A percentile compares a stretch with the other conserved stretches of the same genome.
Conservation (phyloP, 2,888 invertebrate genomes). For the Dexiosoma caninum region DNA sequence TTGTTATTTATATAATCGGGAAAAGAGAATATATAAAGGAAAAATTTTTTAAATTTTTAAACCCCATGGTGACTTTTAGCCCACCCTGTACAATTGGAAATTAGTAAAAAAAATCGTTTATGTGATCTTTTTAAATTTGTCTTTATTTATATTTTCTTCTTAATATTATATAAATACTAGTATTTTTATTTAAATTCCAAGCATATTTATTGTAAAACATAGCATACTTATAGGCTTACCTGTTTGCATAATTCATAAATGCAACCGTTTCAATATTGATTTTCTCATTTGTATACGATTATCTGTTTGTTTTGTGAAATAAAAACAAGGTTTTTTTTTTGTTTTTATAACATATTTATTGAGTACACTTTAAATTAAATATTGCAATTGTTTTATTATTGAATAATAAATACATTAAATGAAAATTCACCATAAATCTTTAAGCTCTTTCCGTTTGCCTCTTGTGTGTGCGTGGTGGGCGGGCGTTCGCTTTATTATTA, state of each 20-base stretch:
- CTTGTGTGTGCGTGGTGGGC: background rate
- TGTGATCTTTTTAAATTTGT: too few species aligned
- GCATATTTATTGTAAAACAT: background rate
- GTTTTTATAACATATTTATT: background rate
- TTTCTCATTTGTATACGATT: background rate
- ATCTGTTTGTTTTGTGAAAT: background rate
- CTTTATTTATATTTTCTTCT: too few species aligned
- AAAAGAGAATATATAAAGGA: too few species aligned
- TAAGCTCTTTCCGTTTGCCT: conserved; percentile 2
- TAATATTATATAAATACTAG: too few species aligned
- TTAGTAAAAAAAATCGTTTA: too few species aligned
- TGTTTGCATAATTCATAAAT: background rate
- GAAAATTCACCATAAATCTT: conserved; percentile 50
- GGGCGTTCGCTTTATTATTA: background rate
- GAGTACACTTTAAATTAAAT: conserved; percentile 9
- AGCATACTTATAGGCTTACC: background rate
- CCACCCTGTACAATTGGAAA: too few species aligned
- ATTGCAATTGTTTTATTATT: conserved; percentile 14
- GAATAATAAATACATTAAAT: conserved; percentile 27
- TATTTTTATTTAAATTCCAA: background rate
- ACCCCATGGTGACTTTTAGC: too few species aligned
- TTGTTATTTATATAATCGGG: too few species aligned
- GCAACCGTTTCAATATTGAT: background rate
- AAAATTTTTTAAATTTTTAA: too few species aligned
- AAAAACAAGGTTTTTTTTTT: background rate